phyloP scores from a whole-genome alignment of 1,140 invertebrate genomes.

The Nylanderia fulva region DNA sequence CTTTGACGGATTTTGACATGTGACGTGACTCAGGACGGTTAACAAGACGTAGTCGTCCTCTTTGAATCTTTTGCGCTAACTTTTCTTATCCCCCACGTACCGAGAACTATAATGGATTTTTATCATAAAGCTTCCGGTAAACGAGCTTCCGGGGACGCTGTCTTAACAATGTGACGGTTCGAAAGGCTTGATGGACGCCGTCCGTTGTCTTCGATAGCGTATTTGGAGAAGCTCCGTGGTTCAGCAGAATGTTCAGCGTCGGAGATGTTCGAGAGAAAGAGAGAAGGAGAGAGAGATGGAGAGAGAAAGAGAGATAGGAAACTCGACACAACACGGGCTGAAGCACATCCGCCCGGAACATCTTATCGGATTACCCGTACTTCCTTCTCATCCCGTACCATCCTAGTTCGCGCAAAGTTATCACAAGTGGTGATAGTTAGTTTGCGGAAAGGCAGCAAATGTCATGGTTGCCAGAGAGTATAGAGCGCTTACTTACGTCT shows the following conservation, averaged over 20 bases:
- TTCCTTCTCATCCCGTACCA: not conserved
- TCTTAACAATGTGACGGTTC: not conserved
- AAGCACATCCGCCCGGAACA: conserved; percentile 78
- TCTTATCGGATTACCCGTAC: conserved; percentile 82
- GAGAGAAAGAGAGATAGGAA: not conserved
- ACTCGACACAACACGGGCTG: conserved; percentile 60
- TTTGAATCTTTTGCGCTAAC: not conserved
- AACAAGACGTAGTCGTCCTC: conserved; percentile 23
- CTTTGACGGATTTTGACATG: conserved; percentile 39
- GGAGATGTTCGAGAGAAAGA: conserved; percentile 28
- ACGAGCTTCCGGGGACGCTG: not conserved
- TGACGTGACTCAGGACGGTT: conserved; percentile 29
- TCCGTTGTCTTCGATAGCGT: conserved; percentile 15
- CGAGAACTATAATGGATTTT: not conserved
- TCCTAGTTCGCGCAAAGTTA: conserved; percentile 72
- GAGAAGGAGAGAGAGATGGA: not conserved
- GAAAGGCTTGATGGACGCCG: not conserved
- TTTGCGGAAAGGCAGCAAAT: conserved; percentile 76
- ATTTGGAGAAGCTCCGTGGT: conserved; percentile 20
- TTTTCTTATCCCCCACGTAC: not conserved
- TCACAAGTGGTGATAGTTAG: conserved; percentile 82
- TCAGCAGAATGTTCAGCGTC: conserved; percentile 3
- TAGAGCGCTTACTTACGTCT: conserved; percentile 59
- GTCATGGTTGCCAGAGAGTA: conserved; percentile 57
- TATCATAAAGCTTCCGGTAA: not conserved